Conservation (phyloP, 64 coral and sea anemone genomes). For the Dendrophyllia cribrosa region DNA sequence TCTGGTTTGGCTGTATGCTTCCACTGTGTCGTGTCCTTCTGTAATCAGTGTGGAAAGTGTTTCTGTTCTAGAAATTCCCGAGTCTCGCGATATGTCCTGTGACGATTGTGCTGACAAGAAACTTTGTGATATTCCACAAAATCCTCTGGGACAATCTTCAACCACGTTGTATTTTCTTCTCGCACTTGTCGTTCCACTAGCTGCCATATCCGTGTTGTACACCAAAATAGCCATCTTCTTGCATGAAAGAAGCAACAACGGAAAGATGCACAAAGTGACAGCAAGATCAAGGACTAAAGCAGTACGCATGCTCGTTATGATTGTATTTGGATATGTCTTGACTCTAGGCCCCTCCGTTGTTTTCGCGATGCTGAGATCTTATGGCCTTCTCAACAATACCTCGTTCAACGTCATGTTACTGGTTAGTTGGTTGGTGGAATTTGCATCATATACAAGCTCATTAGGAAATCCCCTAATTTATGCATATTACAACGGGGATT, state of each 20-base stretch:
- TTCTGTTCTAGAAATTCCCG: constrained; percentile 30
- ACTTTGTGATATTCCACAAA: constrained; percentile 40
- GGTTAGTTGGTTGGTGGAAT: constrained; percentile 33
- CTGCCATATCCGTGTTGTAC: constrained; percentile 42
- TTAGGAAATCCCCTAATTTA: constrained; percentile 51
- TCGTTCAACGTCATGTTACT: constrained; percentile 1
- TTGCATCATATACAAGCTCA: constrained; percentile 30
- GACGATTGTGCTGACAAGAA: neutral
- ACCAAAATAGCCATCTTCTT: constrained; percentile 34
- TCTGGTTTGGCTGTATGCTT: constrained; percentile 21
- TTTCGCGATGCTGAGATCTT: constrained; percentile 30
- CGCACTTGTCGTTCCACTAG: constrained; percentile 38
- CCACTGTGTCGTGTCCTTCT: constrained; percentile 1
- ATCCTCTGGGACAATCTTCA: constrained; percentile 21
- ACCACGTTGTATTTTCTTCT: constrained; percentile 68
- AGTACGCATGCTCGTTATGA: constrained; percentile 44
- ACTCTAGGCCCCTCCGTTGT: constrained; percentile 11
- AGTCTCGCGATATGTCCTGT: neutral
- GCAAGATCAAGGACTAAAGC: constrained; percentile 49
- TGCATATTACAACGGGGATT: constrained; percentile 53
- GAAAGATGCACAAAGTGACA: constrained; percentile 6
- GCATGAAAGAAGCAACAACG: neutral
- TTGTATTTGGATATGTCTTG: constrained; percentile 21
- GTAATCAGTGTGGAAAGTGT: constrained; percentile 23
- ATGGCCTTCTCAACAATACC: constrained; percentile 31